Conservation (phyloP, 2,113 vertebrate genomes). For the Seriola aureovittata region DNA sequence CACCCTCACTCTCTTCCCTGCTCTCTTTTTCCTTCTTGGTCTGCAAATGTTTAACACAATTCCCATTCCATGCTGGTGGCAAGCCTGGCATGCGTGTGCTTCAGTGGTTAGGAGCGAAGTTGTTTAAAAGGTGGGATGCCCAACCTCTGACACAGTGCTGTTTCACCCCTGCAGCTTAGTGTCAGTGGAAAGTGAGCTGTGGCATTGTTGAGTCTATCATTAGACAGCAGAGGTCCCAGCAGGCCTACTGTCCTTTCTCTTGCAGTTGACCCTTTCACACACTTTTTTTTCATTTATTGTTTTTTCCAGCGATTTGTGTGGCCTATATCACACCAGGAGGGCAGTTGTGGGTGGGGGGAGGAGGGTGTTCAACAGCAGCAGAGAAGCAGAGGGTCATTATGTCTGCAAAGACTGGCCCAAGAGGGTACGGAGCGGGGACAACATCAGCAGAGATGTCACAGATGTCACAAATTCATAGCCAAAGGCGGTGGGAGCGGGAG, state of each 20-base stretch:
- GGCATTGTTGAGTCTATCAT: conserved; percentile 67
- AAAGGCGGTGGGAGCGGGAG: neutral
- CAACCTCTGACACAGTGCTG: conserved; percentile 52
- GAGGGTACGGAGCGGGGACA: conserved; percentile 22
- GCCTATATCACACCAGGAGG: conserved; percentile 34
- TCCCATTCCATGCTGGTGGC: conserved; percentile 15
- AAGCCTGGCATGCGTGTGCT: conserved; percentile 8
- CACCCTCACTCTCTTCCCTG: conserved; percentile 29
- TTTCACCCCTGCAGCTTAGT: conserved; percentile 54
- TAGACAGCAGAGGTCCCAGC: conserved; percentile 67
- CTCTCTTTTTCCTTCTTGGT: conserved; percentile 39
- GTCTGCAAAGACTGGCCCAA: conserved; percentile 40
- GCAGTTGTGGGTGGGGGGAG: neutral
- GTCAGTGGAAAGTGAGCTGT: conserved; percentile 44
- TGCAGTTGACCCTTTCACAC: conserved; percentile 60
- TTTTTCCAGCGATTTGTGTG: conserved; percentile 40
- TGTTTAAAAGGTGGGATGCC: conserved; percentile 58
- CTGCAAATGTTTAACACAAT: conserved; percentile 28
- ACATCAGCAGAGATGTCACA: conserved; percentile 55
- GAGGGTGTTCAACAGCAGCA: conserved; percentile 13
- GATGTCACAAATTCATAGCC: conserved; percentile 53
- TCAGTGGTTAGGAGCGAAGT: conserved; percentile 36
- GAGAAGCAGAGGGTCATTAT: conserved; percentile 41
- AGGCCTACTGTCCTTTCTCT: conserved; percentile 53
- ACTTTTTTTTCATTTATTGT: conserved; percentile 18